Percentiles rank a stretch among this genome's conserved stretches.
Conservation (phyloP, 2,888 invertebrate species). For the Zele albiditarsus region DNA sequence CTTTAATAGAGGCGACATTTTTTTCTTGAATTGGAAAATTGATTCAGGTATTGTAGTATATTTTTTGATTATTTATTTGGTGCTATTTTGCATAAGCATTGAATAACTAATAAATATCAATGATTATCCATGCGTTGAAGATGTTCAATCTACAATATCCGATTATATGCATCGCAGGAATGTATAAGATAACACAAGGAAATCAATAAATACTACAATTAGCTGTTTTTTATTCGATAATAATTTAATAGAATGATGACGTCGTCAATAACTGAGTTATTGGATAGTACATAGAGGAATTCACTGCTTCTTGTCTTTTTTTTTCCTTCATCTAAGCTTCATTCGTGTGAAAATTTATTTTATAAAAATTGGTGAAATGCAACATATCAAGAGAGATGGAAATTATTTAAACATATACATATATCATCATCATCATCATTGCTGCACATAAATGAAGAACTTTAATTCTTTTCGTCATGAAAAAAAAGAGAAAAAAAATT, state of each 20-base stretch:
- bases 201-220: not conserved
- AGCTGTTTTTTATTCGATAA: not conserved
- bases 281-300: not conserved
- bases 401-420: constrained; percentile 6
- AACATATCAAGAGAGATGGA: not conserved
- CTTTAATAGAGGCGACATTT: too few species aligned
- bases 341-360: not conserved
- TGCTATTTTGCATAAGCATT: too few species aligned
- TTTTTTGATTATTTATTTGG: too few species aligned
- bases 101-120: too few species aligned
- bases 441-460: not conserved
- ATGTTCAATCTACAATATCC: not conserved
- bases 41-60: too few species aligned
- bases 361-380: constrained; percentile 9
- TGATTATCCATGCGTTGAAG: too few species aligned
- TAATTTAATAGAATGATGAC: constrained; percentile 11
- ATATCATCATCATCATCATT: not conserved
- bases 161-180: not conserved
- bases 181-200: not conserved
- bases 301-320: not conserved
- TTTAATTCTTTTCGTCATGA: not conserved
- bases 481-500: not conserved
- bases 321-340: not conserved
- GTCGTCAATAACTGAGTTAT: not conserved
- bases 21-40: too few species aligned